Evolutionary conservation across 2,888 invertebrate genomes (phyloP).

Genomic region (Lydus trimaculatus): DNA sequence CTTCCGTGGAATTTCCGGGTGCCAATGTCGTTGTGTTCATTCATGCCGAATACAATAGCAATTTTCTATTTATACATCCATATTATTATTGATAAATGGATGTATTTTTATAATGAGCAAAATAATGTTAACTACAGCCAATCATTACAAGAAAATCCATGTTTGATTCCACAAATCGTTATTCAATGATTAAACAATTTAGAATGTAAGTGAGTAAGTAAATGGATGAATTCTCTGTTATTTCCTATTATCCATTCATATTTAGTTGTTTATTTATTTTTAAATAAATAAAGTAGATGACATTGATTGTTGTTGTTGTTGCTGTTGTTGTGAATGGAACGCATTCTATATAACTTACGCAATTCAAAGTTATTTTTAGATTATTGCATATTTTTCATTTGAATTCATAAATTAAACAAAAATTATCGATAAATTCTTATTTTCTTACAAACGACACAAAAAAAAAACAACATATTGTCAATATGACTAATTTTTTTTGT

Average conservation of each 20-base stretch:
- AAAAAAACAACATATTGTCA: background rate
- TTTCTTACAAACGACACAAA: background rate
- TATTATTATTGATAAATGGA: background rate
- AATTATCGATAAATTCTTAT: background rate
- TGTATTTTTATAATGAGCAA: background rate
- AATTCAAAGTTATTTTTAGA: constrained; percentile 40
- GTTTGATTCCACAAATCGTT: background rate
- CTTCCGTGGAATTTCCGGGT: constrained; percentile 49
- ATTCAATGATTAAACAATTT: constrained; percentile 5
- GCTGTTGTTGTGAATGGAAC: constrained; percentile 48
- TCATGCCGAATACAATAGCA: constrained; percentile 36
- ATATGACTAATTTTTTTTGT: background rate
- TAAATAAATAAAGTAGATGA: constrained; percentile 41
- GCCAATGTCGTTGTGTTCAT: constrained; percentile 38
- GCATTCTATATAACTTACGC: constrained; percentile 41
- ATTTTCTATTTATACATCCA: constrained; percentile 12
- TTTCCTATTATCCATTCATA: constrained; percentile 42
- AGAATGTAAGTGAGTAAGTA: background rate
- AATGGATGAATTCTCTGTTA: constrained; percentile 6
- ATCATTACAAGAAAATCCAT: background rate
- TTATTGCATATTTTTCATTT: constrained; percentile 18
- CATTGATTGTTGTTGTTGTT: constrained; percentile 47
- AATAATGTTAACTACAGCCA: background rate
- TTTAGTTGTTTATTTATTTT: constrained; percentile 16
- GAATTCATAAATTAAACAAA: constrained; percentile 12